Percentiles rank a stretch among this genome's conserved stretches.
Conservation (phyloP, 2,888 invertebrate genomes). For the Acanthosepion esculentum region DNA sequence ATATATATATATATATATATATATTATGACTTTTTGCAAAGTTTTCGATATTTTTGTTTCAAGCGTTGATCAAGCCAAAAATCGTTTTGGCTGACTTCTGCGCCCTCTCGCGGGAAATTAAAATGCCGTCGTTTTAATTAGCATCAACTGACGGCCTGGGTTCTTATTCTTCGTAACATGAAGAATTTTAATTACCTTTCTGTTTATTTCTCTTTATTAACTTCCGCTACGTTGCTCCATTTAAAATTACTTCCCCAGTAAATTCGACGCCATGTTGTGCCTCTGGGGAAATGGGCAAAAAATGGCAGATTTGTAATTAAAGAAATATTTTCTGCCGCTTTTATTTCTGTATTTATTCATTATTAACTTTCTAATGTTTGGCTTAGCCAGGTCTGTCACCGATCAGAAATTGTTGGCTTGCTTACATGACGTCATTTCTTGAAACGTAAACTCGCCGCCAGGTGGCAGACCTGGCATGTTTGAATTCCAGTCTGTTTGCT, state of each 20-base stretch:
- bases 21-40: too few species aligned
- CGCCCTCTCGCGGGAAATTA: background rate
- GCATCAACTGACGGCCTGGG: background rate
- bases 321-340: background rate
- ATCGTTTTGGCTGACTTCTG: background rate
- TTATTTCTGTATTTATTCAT: background rate
- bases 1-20: too few species aligned
- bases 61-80: background rate
- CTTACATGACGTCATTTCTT: background rate
- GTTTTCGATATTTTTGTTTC: too few species aligned
- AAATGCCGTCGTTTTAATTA: background rate
- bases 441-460: background rate
- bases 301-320: background rate
- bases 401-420: background rate
- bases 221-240: background rate
- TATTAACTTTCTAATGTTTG: background rate
- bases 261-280: background rate
- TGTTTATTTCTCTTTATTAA: background rate
- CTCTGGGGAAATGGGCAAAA: background rate
- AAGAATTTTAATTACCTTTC: background rate
- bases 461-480: background rate
- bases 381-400: background rate
- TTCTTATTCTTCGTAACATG: background rate
- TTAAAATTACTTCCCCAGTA: background rate
- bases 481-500: background rate